Conservation (phyloP, 2,797 vertebrate genomes). For the Muraenolepis orangiensis region DNA sequence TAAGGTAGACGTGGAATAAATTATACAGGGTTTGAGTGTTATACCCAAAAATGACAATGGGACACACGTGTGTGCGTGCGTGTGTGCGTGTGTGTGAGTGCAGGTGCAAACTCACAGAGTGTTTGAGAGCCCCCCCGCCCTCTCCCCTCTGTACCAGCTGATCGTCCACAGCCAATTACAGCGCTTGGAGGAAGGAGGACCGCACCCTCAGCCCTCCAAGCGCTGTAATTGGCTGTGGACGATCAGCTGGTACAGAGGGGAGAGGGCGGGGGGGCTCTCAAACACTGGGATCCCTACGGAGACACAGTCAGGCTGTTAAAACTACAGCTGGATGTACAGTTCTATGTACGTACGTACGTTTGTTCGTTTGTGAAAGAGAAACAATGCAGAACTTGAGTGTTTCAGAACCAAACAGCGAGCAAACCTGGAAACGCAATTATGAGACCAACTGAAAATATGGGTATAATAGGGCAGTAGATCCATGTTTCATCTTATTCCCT, state of each 20-base stretch:
- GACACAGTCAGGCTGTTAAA: not conserved
- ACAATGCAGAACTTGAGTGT: not conserved
- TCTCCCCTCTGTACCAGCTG: too few relatives aligned
- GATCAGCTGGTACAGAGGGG: slow-evolving; percentile 89
- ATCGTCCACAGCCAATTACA: too few relatives aligned
- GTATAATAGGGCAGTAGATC: not conserved
- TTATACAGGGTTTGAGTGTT: too few relatives aligned
- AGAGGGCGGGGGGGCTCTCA: slow-evolving; percentile 79
- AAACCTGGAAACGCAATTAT: not conserved
- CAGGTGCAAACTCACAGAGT: slow-evolving; percentile 79
- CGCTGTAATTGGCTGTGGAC: slow-evolving; percentile 86
- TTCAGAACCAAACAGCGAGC: not conserved
- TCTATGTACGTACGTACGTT: not conserved
- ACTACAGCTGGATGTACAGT: not conserved
- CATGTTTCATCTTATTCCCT: too few relatives aligned
- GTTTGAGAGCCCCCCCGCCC: too few relatives aligned
- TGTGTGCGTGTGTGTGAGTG: not conserved
- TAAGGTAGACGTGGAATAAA: too few relatives aligned
- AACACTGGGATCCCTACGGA: slow-evolving; percentile 87
- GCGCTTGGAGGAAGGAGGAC: too few relatives aligned
- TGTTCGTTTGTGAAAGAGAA: not conserved
- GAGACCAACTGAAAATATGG: not conserved
- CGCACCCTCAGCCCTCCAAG: slow-evolving; percentile 77
- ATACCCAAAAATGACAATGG: too few relatives aligned
- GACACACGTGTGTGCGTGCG: not conserved